Percentiles rank a stretch among this genome's conserved stretches.
phyloP scores from a whole-genome alignment of 2,797 vertebrate species.

The Pseudomugil tenellus region DNA sequence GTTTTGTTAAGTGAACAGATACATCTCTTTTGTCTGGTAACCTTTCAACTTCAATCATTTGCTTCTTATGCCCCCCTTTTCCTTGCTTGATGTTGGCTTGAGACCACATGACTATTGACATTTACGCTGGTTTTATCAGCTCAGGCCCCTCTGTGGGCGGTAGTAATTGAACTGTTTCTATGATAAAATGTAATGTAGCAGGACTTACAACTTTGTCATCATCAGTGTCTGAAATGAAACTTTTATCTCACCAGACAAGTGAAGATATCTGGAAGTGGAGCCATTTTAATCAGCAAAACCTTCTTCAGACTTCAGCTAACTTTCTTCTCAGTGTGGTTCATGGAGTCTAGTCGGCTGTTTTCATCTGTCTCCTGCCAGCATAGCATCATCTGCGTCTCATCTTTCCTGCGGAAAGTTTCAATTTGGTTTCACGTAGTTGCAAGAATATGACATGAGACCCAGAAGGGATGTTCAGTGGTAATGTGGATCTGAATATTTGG shows the following conservation, averaged over 20 bases:
- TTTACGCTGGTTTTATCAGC: background rate
- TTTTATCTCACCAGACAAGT: background rate
- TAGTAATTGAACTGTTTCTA: background rate
- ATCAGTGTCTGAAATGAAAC: background rate
- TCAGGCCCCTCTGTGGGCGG: background rate
- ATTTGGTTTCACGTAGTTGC: background rate
- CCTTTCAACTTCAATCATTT: background rate
- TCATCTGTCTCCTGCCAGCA: background rate
- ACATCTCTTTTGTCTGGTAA: background rate
- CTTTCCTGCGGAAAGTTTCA: background rate
- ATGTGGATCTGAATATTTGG: too few relatives aligned
- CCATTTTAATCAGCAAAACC: background rate
- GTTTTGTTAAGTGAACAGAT: background rate
- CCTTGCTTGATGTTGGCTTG: background rate
- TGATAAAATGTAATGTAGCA: background rate
- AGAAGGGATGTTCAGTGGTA: background rate
- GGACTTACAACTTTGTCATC: background rate
- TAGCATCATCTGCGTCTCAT: background rate
- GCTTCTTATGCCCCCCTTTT: background rate
- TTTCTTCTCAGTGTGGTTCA: background rate
- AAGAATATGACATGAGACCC: background rate
- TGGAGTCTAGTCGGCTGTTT: background rate
- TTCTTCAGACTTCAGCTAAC: background rate
- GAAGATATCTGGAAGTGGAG: background rate
- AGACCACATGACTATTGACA: background rate